Base-by-base conservation (phyloP, 2,888 invertebrate species). In the Aphidius colemani region DNA sequence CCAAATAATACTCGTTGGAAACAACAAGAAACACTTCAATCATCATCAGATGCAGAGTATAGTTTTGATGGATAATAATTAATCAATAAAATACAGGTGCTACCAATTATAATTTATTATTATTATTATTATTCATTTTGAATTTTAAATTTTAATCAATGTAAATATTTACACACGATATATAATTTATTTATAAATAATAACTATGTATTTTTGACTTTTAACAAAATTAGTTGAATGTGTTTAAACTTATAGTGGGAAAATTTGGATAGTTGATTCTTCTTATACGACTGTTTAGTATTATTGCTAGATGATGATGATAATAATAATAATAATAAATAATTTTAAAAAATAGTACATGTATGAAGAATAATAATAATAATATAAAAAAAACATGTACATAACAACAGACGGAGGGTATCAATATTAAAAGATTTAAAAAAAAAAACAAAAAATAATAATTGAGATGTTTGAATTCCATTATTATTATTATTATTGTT, bases 1-100 rank as follows among this genome's bases (percentile, higher is more conserved):
- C 66, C 67, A 18, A 68, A 69, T 7, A 67, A 64, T 64, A 66
- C 44, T 6, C 71, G 60, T 45, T 60, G 64, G 45, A 63, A 69
- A 43, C 60, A 68, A 30, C 59, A 57, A 44, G 66, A 69, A 49
- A 46, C 51, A 48, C 56, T 58, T 41, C 68, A 67, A 59, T 67
- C 69, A 46, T 57, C 69, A 11, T 64, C 69, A 30, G 68, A 72
- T 40, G 66, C 62, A 10, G 71, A 70, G 48, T 69, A 66, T 62
- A 70, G 61, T 65, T 59, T 65, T 7, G 69, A 71, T 45, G 69
- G 66, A 46, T 45, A 65, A 53, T 45, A 53, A 44, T 56, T 48
- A 65, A 44, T 11, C 13, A 18, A 43, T 45, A 40, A 41, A 50
- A 13, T n/a, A 40, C 11, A 44, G 44, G 18, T 7, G 40, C 3